Base-by-base conservation (phyloP, 2,888 invertebrate genomes). In the Cerceris rybyensis region DNA sequence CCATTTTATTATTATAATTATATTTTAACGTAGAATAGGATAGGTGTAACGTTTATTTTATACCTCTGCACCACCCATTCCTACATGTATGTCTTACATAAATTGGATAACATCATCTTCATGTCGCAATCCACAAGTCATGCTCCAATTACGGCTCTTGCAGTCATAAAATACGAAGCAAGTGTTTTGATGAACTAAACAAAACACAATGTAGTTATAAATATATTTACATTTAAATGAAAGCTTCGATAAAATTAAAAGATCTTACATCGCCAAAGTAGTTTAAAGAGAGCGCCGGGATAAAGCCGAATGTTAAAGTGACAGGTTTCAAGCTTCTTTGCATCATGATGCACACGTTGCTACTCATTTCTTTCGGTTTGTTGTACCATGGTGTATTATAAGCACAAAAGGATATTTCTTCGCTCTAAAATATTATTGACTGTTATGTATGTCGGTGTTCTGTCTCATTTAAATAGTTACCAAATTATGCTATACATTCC, bases 211-310 rank as follows among this genome's bases (percentile, higher is more conserved):
- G 2, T 17, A 7, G 55, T 11, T 39, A 16, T n/a, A 9, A 61
- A 52, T 14, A 11, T 66, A 16, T 14, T 54, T 13, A 55, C 11
- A 14, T 7, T 39, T 65, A 6, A n/a, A 7, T 52, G 8, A 0
- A 14, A 7, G 0, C 2, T 13, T 1, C 28, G 28, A 1, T 28
- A 4, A 28, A 28, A 28, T 28, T 1, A 28, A 28, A 46, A 46
- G 46, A 58, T 58, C 46, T 75, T 72, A 76, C 87, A 6, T 55
- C 39, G 13, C 78, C 76, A 52, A 79, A 87, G 58, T 85, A 85
- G 39, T 81, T 61, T 54, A 86, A 70, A 6, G 83, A 82, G 14
- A 84, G 80, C 61, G 11, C 43, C 14, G 78, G 78, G 14, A 78
- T 67, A 8, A 63, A 50, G 14, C 58, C 54, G 28, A 78, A 16